Percentiles rank a stretch among this genome's conserved stretches.
phyloP scores from a whole-genome alignment of 2,888 invertebrate genomes.

The Pherbina coryleti region DNA sequence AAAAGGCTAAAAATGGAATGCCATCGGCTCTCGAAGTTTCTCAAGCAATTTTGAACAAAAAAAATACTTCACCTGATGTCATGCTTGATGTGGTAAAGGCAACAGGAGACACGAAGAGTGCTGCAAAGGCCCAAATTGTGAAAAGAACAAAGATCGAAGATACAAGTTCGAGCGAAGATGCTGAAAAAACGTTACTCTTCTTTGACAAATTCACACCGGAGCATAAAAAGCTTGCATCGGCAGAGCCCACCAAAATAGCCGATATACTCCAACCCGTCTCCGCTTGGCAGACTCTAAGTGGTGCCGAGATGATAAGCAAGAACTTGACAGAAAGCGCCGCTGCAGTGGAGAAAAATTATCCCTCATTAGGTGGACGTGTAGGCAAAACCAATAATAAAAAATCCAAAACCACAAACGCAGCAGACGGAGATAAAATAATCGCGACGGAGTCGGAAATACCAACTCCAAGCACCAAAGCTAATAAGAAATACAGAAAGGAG shows the following conservation, averaged over 20 bases:
- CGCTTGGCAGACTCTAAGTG: slow-evolving; percentile 53
- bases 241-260: not conserved
- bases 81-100: not conserved
- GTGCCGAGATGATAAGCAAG: slow-evolving; percentile 48
- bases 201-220: slow-evolving; percentile 43
- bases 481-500: slow-evolving; percentile 17
- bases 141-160: slow-evolving; percentile 26
- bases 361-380: slow-evolving; percentile 34
- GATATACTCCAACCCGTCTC: slow-evolving; percentile 34
- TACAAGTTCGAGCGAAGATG: slow-evolving; percentile 19
- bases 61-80: not conserved
- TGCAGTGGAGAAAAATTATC: slow-evolving; percentile 41
- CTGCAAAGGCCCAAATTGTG: not conserved
- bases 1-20: slow-evolving; percentile 25
- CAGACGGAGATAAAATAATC: slow-evolving; percentile 34
- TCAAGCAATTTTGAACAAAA: not conserved
- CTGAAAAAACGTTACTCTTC: slow-evolving; percentile 32
- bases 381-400: slow-evolving; percentile 41
- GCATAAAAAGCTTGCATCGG: not conserved
- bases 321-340: slow-evolving; percentile 28
- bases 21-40: not conserved
- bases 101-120: not conserved
- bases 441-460: not conserved
- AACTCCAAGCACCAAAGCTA: not conserved
- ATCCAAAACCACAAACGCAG: slow-evolving; percentile 35